phyloP scores from a whole-genome alignment of 2,113 vertebrate genomes.

The Crotophaga sulcirostris region DNA sequence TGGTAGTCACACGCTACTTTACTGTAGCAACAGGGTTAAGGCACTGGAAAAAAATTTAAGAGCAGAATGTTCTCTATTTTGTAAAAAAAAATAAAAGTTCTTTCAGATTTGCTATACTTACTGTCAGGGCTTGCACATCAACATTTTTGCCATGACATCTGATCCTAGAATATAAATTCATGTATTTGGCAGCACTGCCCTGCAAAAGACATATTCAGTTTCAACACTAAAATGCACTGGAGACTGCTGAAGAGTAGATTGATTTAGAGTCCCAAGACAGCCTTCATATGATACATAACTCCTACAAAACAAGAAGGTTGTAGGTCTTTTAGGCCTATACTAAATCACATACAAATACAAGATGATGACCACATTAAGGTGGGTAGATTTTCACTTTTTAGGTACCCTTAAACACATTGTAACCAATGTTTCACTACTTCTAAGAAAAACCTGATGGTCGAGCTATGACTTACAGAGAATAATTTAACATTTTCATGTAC shows the following conservation, averaged over 20 bases:
- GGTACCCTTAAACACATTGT: not conserved
- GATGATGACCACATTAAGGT: not conserved
- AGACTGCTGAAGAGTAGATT: not conserved
- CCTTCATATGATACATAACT: not conserved
- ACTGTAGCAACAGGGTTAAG: not conserved
- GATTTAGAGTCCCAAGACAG: not conserved
- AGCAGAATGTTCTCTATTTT: conserved; percentile 2
- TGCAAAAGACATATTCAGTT: not conserved
- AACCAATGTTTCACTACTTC: not conserved
- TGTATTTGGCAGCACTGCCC: not conserved
- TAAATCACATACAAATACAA: not conserved
- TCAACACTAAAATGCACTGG: not conserved
- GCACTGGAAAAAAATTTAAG: not conserved
- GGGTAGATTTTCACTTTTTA: not conserved
- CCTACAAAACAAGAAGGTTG: not conserved
- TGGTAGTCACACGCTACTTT: not conserved
- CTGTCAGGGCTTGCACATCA: not conserved
- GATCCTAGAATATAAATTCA: conserved; percentile 8
- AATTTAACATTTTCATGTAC: not conserved
- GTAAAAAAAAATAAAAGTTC: not conserved
- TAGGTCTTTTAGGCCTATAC: not conserved
- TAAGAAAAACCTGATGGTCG: not conserved
- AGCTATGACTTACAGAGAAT: not conserved
- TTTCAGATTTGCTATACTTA: not conserved
- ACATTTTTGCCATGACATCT: not conserved